Evolutionary conservation across 2,888 invertebrate species (phyloP).

Genomic region (Laothoe populi): DNA sequence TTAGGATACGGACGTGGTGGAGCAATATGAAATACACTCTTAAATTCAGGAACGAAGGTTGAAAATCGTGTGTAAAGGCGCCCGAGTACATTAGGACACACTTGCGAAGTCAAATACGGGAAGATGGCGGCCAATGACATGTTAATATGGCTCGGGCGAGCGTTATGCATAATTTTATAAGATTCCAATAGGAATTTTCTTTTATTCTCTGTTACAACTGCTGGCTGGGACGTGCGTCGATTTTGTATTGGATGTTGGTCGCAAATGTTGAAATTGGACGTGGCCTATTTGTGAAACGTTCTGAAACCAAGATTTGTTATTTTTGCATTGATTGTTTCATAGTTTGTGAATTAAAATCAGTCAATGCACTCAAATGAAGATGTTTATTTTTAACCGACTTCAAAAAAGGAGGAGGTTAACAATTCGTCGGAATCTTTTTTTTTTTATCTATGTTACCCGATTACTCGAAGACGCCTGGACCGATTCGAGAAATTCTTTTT

Average conservation of each 20-base stretch:
- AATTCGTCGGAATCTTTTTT: too few relatives aligned
- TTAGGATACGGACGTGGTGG: background rate
- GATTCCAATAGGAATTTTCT: slow-evolving; percentile 24
- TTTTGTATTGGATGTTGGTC: background rate
- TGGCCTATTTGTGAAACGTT: background rate
- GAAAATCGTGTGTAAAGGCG: background rate
- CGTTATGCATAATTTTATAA: slow-evolving; percentile 81
- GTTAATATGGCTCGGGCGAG: slow-evolving; percentile 74
- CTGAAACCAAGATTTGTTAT: background rate
- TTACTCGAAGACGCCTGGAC: too few relatives aligned
- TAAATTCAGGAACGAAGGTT: background rate
- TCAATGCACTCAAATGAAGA: too few relatives aligned
- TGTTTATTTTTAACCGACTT: too few relatives aligned
- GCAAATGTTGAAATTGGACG: background rate
- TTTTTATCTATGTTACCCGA: too few relatives aligned
- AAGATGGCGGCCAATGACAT: slow-evolving; percentile 81
- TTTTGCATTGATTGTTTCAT: too few relatives aligned
- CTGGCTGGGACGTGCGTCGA: slow-evolving; percentile 7
- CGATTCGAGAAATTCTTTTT: too few relatives aligned
- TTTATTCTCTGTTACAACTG: slow-evolving; percentile 24
- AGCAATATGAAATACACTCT: background rate
- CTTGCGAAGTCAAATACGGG: slow-evolving; percentile 66
- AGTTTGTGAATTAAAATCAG: too few relatives aligned
- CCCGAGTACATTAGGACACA: slow-evolving; percentile 23
- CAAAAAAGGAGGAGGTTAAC: too few relatives aligned